A percentile compares a stretch with the other conserved stretches of the same genome.
Evolutionary conservation across 2,888 invertebrate genomes (phyloP).

Genomic region (Thereva nobilitata): DNA sequence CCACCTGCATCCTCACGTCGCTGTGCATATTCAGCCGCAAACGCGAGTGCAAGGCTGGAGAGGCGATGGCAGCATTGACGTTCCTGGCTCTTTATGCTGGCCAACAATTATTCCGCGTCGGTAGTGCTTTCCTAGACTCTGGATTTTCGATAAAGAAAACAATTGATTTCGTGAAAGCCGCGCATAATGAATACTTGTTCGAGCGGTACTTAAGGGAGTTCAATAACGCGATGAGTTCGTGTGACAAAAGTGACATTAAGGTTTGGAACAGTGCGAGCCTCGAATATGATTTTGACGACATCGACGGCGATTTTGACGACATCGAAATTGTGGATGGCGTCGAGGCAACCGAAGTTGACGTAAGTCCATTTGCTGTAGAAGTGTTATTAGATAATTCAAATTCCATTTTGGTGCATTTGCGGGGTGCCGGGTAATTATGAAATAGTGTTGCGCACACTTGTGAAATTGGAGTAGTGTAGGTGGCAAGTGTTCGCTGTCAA

Average conservation of each 20-base stretch:
- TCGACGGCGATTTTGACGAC: conserved; percentile 44
- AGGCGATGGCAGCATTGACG: conserved; percentile 54
- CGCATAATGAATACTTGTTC: conserved; percentile 49
- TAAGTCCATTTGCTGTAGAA: too few species aligned
- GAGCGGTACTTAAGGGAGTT: conserved; percentile 49
- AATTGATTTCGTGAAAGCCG: conserved; percentile 48
- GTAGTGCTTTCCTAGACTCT: conserved; percentile 51
- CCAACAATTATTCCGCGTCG: conserved; percentile 51
- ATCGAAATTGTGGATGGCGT: conserved; percentile 52
- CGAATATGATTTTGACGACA: not conserved
- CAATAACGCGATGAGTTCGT: not conserved
- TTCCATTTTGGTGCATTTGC: too few species aligned
- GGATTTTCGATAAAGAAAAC: conserved; percentile 49
- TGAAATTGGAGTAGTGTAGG: too few species aligned
- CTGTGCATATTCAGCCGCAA: too few species aligned
- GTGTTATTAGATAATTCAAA: too few species aligned
- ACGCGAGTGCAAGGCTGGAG: too few species aligned
- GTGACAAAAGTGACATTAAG: not conserved
- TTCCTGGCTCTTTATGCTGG: conserved; percentile 49
- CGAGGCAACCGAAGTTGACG: conserved; percentile 42
- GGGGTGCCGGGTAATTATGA: too few species aligned
- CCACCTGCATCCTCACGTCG: too few species aligned
- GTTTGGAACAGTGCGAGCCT: too few species aligned
- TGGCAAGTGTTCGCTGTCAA: too few species aligned
- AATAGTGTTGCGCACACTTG: too few species aligned